Conservation (phyloP, 2,797 vertebrate genomes). For the Vultur gryphus region DNA sequence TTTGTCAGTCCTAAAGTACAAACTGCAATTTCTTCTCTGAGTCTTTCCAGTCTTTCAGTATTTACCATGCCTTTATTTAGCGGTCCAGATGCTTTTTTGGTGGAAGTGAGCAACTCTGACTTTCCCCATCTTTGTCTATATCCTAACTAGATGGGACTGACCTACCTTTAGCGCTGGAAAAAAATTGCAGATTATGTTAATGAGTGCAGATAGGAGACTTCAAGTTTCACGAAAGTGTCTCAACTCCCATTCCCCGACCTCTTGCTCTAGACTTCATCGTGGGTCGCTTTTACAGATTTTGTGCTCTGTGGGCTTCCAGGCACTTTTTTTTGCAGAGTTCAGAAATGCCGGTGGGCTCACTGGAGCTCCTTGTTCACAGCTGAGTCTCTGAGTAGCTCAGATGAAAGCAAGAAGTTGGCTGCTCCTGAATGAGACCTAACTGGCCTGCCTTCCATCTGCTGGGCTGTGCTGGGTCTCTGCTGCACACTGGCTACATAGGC, state of each 20-base stretch:
- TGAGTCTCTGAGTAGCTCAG: background rate
- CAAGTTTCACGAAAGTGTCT: background rate
- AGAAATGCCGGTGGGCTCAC: background rate
- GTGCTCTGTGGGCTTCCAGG: background rate
- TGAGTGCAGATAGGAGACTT: background rate
- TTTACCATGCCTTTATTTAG: background rate
- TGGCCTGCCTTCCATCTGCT: slow-evolving; percentile 24
- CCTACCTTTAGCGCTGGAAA: background rate
- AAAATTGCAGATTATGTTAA: background rate
- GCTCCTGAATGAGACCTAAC: background rate
- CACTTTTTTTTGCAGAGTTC: background rate
- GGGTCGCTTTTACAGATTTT: background rate
- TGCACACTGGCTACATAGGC: background rate
- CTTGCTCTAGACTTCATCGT: background rate
- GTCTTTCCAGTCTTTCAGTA: background rate
- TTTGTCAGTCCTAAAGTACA: background rate
- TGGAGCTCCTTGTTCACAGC: background rate
- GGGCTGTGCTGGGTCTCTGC: background rate
- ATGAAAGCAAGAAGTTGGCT: background rate
- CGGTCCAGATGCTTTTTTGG: background rate
- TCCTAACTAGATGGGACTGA: background rate
- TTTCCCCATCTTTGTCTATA: background rate
- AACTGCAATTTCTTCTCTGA: background rate
- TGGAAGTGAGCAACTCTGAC: background rate
- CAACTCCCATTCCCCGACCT: background rate